Base-by-base conservation (phyloP, 2,888 invertebrate species). In the Nephrotoma guestfalica region DNA sequence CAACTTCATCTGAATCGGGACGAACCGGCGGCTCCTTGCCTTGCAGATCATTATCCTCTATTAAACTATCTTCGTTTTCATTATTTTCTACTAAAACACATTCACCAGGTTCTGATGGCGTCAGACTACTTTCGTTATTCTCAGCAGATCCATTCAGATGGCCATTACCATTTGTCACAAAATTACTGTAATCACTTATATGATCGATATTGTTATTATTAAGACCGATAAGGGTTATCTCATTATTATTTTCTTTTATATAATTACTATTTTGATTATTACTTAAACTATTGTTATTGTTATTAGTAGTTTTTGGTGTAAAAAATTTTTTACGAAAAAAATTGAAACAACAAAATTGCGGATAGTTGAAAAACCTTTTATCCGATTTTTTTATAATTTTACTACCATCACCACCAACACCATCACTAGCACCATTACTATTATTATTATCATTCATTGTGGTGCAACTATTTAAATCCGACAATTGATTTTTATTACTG, bases 301-400 rank as follows among this genome's bases (percentile, higher is more conserved):
- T 86, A 9, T 13, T 11, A 47, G 43, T 47, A 11, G 18, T 86
- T 41, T 84, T 84, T 7, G 71, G 71, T 30, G 71, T 71, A 71
- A 71, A 71, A 4, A 18, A 71, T 85, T 85, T 85, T 11, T 85
- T 85, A 30, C 85, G 85, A 84, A 84, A 84, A 84, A 84, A 84
- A 41, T 84, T 84, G n/a, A 84, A 84, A 84, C 84, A 84, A 84
- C 84, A 84, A 42, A 84, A 84, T 41, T 84, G 84, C 41, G 84
- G 84, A 84, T 41, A 84, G 41, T 84, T 84, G 18, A 71, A 30
- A 71, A 71, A 71, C 11, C 71, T 18, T 71, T 18, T 71, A 18
- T 30, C 71, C 71, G 71, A 71, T 71, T 71, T 71, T 30, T 71
- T 71, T 71, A 71, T 9, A 71, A 71, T 71, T 71, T 30, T 71